Evolutionary conservation across 2,797 vertebrate species (phyloP), one percentile per base, ranked within the genome.

Genomic region (Pseudotriccus pelzelni): DNA sequence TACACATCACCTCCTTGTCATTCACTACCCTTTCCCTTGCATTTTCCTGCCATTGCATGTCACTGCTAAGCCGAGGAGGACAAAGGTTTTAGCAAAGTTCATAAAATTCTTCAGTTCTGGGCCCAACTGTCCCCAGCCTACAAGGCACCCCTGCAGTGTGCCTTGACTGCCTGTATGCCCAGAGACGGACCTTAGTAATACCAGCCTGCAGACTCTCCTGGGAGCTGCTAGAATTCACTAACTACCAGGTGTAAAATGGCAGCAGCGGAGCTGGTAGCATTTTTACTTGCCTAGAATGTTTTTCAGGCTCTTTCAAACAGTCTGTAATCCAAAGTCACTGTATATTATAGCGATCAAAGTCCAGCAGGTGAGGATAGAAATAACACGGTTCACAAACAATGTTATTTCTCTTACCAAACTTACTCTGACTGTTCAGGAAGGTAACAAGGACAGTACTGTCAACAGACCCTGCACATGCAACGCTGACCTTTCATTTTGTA

Each of bases 31-130:
- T 36, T 49, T 67, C n/a, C 53, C 32, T 67, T 47, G 41, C 27
- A 2, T 37, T 11, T 0, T 0, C 19, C 55, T 76, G 47, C 30
- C 24, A 0, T 13, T 39, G 27, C n/a, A 18, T 5, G 21, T 27
- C 59, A 32, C 39, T 47, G 27, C 60, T 46, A 58, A 73, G 43
- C 27, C 20, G 27, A 69, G 18, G 59, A 66, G 24, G 46, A 59
- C 28, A 64, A 63, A 70, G 59, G n/a, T 73, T 85, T 80, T 44
- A 62, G 34, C 11, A 18, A 46, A 69, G 30, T 53, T 76, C 19
- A 5, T 43, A 25, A 77, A 69, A 39, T 12, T 23, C 49, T 15
- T 10, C 2, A 1, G 32, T 56, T 39, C 50, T 66, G 37, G 14
- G 32, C 6, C 49, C 34, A 50, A 3, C 25, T 56, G 9, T 52